These are phyloP conservation scores for Lasiurus cinereus DNA, from an alignment of 2,113 vertebrate species.

Conservation along the genomic window DNA sequence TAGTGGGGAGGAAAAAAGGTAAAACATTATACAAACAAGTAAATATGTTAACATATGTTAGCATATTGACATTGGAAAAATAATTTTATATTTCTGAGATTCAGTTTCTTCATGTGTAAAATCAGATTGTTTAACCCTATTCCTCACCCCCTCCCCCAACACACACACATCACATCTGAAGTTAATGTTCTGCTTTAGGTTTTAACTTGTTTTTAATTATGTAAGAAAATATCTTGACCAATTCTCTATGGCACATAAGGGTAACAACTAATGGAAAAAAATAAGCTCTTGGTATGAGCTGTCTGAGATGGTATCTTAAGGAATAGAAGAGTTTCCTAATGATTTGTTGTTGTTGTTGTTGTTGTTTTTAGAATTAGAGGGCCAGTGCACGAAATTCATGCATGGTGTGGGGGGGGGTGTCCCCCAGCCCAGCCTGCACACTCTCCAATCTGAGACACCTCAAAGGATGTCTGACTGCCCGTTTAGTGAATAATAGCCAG, in stretches of 20 bases:
- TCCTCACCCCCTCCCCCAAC: not conserved
- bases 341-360: conserved; percentile 1
- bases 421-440: no score
- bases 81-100: conserved; percentile 9
- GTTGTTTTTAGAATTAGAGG: no score
- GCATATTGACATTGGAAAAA: conserved; percentile 13
- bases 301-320: not conserved
- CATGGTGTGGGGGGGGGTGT: no score
- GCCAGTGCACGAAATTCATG: no score
- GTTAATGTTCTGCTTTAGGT: conserved; percentile 32
- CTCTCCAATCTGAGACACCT: no score
- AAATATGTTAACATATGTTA: not conserved
- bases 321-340: not conserved
- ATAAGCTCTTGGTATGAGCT: not conserved
- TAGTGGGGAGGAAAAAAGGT: not conserved
- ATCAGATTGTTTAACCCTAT: conserved; percentile 6
- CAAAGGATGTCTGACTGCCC: no score
- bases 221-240: not conserved
- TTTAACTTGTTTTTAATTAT: conserved; percentile 28
- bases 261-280: conserved; percentile 44
- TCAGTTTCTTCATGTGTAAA: not conserved
- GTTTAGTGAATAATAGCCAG: no score
- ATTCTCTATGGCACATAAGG: not conserved
- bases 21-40: not conserved
- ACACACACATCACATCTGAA: not conserved